Evolutionary conservation across 1,140 invertebrate genomes (phyloP).

Genomic region (Drosophila oshimai): DNA sequence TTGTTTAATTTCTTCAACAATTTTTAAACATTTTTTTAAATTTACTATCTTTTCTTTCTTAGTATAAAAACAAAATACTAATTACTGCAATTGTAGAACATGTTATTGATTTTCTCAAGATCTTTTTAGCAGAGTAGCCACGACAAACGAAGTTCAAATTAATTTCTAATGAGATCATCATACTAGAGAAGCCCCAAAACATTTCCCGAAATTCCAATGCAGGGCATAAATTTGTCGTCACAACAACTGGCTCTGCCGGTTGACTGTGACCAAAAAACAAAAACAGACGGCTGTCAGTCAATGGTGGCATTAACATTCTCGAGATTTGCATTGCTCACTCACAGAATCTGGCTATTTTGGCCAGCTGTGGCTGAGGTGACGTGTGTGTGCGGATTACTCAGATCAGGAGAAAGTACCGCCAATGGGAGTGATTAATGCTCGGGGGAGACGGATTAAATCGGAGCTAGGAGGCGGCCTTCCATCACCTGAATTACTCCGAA

Average conservation of each 20-base stretch:
- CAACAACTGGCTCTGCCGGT: slow-evolving; percentile 47
- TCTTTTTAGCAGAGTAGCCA: background rate
- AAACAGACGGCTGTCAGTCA: slow-evolving; percentile 54
- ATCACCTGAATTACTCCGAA: slow-evolving; percentile 26
- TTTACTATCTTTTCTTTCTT: too few species aligned
- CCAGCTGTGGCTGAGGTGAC: slow-evolving; percentile 10
- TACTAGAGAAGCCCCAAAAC: background rate
- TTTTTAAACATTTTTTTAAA: too few species aligned
- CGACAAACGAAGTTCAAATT: background rate
- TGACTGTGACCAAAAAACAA: too few species aligned
- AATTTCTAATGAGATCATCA: slow-evolving; percentile 8
- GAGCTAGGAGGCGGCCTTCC: slow-evolving; percentile 15
- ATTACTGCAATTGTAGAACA: too few species aligned
- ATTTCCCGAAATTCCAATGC: slow-evolving; percentile 19
- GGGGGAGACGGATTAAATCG: slow-evolving; percentile 16
- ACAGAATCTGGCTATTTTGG: slow-evolving; percentile 43
- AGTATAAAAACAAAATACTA: too few species aligned
- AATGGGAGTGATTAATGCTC: slow-evolving; percentile 42
- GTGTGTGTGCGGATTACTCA: slow-evolving; percentile 30
- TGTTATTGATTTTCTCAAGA: too few species aligned
- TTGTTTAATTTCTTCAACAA: too few species aligned
- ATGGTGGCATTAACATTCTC: slow-evolving; percentile 50
- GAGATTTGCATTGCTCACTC: slow-evolving; percentile 29
- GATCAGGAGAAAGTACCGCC: slow-evolving; percentile 34
- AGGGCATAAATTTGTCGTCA: slow-evolving; percentile 40